Evolutionary conservation across 2,113 vertebrate species (phyloP).

Genomic region (Noctilio leporinus): DNA sequence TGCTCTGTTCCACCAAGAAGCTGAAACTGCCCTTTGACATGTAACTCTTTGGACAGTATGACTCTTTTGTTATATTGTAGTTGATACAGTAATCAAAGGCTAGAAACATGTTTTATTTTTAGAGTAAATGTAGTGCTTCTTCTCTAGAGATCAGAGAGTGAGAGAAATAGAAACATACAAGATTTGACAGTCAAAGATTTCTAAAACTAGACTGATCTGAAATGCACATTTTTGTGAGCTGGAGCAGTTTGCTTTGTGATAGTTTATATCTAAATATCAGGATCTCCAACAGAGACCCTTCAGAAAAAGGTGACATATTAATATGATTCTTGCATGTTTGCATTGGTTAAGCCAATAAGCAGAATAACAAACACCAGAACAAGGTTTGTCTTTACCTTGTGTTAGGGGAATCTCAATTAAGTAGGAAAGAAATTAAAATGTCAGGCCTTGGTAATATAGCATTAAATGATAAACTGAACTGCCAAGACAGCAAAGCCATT

Average conservation of each 20-base stretch:
- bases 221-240: conserved; percentile 53
- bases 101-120: conserved; percentile 61
- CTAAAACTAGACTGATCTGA: conserved; percentile 52
- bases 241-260: conserved; percentile 32
- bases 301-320: conserved; percentile 55
- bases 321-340: conserved; percentile 53
- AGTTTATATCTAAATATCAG: conserved; percentile 65
- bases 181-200: conserved; percentile 57
- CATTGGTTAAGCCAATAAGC: conserved; percentile 19
- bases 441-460: conserved; percentile 54
- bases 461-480: conserved; percentile 51
- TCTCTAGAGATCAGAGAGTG: conserved; percentile 68
- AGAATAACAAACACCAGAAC: conserved; percentile 28
- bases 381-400: conserved; percentile 45
- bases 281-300: conserved; percentile 31
- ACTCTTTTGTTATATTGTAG: conserved; percentile 58
- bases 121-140: conserved; percentile 68
- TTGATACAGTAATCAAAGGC: conserved; percentile 70
- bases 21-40: conserved; percentile 61
- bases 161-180: conserved; percentile 11
- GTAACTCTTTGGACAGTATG: conserved; percentile 33
- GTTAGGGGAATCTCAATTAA: conserved; percentile 64
- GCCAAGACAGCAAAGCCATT: conserved; percentile 34
- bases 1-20: conserved; percentile 44
- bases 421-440: conserved; percentile 61